Evolutionary conservation across 2,797 vertebrate genomes (phyloP).

Genomic region (Miichthys miiuy): DNA sequence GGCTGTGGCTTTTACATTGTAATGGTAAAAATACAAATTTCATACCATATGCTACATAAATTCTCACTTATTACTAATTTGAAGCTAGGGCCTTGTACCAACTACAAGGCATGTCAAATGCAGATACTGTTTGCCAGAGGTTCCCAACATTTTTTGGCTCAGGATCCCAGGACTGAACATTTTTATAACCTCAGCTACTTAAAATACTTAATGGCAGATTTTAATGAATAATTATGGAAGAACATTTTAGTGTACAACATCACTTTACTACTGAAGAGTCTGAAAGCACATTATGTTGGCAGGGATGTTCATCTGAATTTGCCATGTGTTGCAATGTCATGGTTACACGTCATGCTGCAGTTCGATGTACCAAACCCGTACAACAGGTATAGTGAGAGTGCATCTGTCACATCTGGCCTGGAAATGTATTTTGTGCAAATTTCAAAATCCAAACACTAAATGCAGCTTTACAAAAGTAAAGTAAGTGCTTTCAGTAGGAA

Average conservation of each 20-base stretch:
- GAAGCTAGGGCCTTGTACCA: neutral
- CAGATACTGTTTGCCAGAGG: neutral
- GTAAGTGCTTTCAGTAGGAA: neutral
- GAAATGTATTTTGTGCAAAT: neutral
- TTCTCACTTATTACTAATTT: neutral
- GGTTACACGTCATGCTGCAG: slow-evolving; percentile 8
- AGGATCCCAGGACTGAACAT: neutral
- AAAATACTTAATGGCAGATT: neutral
- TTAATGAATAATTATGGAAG: neutral
- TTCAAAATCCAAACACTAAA: neutral
- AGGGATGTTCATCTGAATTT: slow-evolving; percentile 8
- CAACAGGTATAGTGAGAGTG: neutral
- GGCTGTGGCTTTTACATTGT: neutral
- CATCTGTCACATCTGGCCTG: neutral
- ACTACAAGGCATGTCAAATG: neutral
- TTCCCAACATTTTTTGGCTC: neutral
- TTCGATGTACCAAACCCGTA: neutral
- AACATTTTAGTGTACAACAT: neutral
- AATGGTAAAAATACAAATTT: neutral
- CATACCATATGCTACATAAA: neutral
- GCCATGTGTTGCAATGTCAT: neutral
- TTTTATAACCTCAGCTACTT: neutral
- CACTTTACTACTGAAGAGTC: neutral
- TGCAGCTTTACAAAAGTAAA: neutral
- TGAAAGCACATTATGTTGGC: neutral